phyloP scores from a whole-genome alignment of 1,140 invertebrate genomes.

The Araneus ventricosus region DNA sequence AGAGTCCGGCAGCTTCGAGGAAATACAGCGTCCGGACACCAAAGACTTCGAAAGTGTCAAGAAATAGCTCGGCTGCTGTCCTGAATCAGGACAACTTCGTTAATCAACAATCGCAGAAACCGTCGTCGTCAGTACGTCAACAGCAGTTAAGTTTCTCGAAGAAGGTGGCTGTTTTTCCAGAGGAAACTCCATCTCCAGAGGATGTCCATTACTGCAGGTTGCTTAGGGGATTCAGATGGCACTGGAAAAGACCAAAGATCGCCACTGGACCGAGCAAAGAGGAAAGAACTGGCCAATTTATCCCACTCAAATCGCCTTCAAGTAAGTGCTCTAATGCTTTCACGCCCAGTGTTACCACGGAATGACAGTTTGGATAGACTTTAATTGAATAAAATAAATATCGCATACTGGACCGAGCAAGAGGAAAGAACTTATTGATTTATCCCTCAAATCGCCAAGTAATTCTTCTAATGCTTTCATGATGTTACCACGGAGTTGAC shows the following conservation, averaged over 20 bases:
- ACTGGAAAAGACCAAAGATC: constrained; percentile 66
- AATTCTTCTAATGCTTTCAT: constrained; percentile 5
- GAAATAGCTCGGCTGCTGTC: neutral
- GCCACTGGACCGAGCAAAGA: constrained; percentile 20
- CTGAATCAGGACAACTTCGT: neutral
- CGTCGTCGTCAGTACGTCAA: neutral
- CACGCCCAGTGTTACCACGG: neutral
- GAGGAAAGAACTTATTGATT: constrained; percentile 55
- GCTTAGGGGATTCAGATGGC: constrained; percentile 53
- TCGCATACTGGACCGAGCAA: constrained; percentile 17
- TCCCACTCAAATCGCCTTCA: constrained; percentile 65
- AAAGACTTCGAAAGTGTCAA: neutral
- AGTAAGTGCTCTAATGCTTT: constrained; percentile 18
- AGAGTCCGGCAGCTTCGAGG: constrained; percentile 68
- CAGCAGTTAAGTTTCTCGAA: constrained; percentile 69
- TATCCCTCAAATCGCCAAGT: constrained; percentile 63
- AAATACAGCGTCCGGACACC: constrained; percentile 41
- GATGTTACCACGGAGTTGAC: neutral
- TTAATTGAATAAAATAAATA: too few relatives aligned
- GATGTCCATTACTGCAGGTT: neutral
- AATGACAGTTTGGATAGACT: neutral
- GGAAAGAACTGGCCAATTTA: constrained; percentile 60
- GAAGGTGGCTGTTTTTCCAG: constrained; percentile 58
- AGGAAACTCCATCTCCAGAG: neutral
- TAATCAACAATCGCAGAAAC: neutral